Evolutionary conservation across 2,113 vertebrate species (phyloP), one percentile per base, ranked within the genome.

Genomic region (Xenus cinereus): DNA sequence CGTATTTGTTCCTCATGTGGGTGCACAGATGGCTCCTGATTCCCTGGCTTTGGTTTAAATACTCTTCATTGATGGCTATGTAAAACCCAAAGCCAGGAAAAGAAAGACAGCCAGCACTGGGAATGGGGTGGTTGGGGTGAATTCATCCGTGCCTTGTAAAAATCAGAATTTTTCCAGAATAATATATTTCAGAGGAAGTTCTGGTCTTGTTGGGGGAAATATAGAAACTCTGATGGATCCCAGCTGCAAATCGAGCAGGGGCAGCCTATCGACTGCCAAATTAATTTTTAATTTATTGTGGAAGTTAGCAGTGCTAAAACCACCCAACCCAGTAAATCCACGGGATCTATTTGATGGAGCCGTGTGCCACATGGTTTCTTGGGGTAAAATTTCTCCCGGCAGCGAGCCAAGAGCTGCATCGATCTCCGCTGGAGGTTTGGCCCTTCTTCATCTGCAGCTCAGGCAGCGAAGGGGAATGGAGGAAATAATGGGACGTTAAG

Each of bases 361-460:
- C 10, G 0, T 0, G 7, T 8, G 67, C 68, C 35, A 2, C 28
- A 1, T 0, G 7, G 3, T 28, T 73, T n/a, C 56, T 16, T 9
- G 0, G 45, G 84, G 68, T 66, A 12, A 50, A 41, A n/a, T 4
- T 16, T 37, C 63, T 41, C 3, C 28, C 8, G 18, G 63, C 50
- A n/a, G 33, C 12, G 3, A 77, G 37, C 30, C 67, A 51, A 74
- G 76, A 90, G 89, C 84, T 84, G 53, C 77, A 90, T 96, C 3
- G 5, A 89, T 84, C 73, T 50, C 20, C 3, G 2, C 9, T 1
- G 76, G 87, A 80, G 86, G 33, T 68, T 64, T 82, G 62, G 53
- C 72, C 43, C 26, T 46, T 46, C 64, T 16, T 33, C 53, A 33
- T 7, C 59, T 4, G 3, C 91, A 59, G 71, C 84, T 62, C 63